These are phyloP conservation scores for Zele albiditarsus DNA, from an alignment of 2,888 invertebrate genomes.

Conservation along the genomic window DNA sequence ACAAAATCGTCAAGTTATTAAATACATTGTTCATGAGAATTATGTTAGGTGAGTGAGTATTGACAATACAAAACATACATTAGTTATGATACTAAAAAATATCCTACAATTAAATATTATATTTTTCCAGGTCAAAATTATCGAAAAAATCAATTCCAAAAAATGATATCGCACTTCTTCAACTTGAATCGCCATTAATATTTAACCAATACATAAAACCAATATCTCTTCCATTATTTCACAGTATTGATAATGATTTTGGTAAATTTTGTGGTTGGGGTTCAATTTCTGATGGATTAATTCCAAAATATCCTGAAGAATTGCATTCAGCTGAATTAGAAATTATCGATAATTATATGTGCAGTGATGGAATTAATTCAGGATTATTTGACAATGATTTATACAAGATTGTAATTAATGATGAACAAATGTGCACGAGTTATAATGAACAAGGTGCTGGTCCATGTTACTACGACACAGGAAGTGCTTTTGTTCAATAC, in stretches of 20 bases:
- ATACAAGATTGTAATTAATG: not conserved
- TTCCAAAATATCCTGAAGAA: not conserved
- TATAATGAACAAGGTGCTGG: not conserved
- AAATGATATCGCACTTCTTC: constrained; percentile 31
- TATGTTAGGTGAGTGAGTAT: not conserved
- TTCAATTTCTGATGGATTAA: not conserved
- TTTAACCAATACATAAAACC: not conserved
- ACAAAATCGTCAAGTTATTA: constrained; percentile 3
- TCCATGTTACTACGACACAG: constrained; percentile 14
- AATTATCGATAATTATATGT: not conserved
- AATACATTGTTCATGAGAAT: not conserved
- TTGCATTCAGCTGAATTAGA: not conserved
- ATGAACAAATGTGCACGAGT: constrained; percentile 17
- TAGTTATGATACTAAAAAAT: no score
- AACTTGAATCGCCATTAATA: not conserved
- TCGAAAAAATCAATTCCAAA: not conserved
- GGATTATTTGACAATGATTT: not conserved
- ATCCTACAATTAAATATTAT: no score
- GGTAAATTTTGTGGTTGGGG: constrained; percentile 31
- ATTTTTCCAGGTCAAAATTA: not conserved
- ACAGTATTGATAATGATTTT: not conserved
- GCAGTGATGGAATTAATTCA: not conserved
- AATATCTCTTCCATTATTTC: not conserved
- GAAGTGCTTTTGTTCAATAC: constrained; percentile 18
- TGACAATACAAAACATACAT: no score